A percentile compares a stretch with the other conserved stretches of the same genome.
These are phyloP conservation scores for Oostethus manadensis DNA, from an alignment of 2,113 vertebrate species.

Conservation along the genomic window DNA sequence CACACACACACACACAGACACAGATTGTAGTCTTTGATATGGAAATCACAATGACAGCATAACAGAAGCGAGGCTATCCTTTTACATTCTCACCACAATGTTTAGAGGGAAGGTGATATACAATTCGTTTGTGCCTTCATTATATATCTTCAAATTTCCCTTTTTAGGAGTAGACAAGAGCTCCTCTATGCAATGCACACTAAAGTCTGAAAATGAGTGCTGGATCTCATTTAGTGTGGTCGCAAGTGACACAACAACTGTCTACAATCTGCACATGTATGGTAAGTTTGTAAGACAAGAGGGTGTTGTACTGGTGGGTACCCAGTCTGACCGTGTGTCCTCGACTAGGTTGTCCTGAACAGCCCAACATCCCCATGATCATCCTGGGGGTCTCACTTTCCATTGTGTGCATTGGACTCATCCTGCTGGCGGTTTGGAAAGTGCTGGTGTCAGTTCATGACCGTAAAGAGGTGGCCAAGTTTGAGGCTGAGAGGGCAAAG, in stretches of 20 bases:
- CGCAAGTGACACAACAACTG: conserved; percentile 73
- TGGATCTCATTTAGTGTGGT: conserved; percentile 82
- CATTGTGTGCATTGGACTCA: conserved; percentile 86
- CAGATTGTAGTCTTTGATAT: conserved; percentile 62
- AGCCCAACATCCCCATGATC: conserved; percentile 86
- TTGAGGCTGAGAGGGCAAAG: conserved; percentile 90
- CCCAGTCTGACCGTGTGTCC: conserved; percentile 7
- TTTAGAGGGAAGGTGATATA: conserved; percentile 45
- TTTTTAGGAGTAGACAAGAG: conserved; percentile 80
- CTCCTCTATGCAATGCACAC: conserved; percentile 77
- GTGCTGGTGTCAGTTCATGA: conserved; percentile 90
- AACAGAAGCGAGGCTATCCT: conserved; percentile 48
- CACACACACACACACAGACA: conserved; percentile 24
- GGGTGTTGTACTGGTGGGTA: too few species aligned
- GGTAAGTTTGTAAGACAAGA: conserved; percentile 66
- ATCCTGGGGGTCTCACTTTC: conserved; percentile 86
- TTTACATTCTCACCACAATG: conserved; percentile 51
- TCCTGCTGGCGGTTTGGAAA: conserved; percentile 89
- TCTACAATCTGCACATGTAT: conserved; percentile 78
- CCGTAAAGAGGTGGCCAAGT: conserved; percentile 93
- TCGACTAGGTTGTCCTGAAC: conserved; percentile 80
- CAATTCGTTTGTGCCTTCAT: conserved; percentile 23
- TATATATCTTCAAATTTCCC: conserved; percentile 50
- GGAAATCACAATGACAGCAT: conserved; percentile 55
- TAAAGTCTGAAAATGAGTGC: conserved; percentile 86